These are phyloP conservation scores for Mormyrops attenuatus DNA, from an alignment of 2,797 vertebrate genomes.

Conservation along the genomic window DNA sequence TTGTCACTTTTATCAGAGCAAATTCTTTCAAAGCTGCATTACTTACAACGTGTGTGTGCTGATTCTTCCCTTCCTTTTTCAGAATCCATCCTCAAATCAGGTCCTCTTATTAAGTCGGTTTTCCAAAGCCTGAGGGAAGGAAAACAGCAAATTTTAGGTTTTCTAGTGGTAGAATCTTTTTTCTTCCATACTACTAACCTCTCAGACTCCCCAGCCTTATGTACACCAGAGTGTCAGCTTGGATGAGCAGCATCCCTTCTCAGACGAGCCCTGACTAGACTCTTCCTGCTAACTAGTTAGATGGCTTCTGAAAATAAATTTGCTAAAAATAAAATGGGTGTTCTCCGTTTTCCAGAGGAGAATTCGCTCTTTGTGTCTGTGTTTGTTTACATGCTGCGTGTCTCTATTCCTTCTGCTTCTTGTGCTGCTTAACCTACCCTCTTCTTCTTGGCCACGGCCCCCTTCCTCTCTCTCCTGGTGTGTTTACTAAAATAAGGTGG, in stretches of 20 bases:
- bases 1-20: slow-evolving; percentile 52
- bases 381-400: slow-evolving; percentile 47
- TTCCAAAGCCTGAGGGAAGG: neutral
- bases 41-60: slow-evolving; percentile 38
- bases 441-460: slow-evolving; percentile 25
- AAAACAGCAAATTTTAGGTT: neutral
- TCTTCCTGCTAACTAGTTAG: slow-evolving; percentile 24
- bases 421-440: slow-evolving; percentile 33
- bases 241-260: neutral
- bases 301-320: slow-evolving; percentile 77
- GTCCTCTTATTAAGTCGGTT: neutral
- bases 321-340: slow-evolving; percentile 41
- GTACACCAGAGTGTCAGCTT: neutral
- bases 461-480: slow-evolving; percentile 62
- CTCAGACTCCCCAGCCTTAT: neutral
- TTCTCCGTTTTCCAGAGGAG: neutral
- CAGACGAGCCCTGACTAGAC: neutral
- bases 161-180: neutral
- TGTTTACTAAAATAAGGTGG: slow-evolving; percentile 82
- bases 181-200: neutral
- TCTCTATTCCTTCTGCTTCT: slow-evolving; percentile 56
- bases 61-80: slow-evolving; percentile 51
- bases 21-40: slow-evolving; percentile 34
- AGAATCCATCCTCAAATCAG: slow-evolving; percentile 44
- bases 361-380: neutral